Percentiles rank a stretch among this genome's conserved stretches.
These are phyloP conservation scores for Thunnus albacares DNA, from an alignment of 2,797 vertebrate genomes.

Conservation along the genomic window DNA sequence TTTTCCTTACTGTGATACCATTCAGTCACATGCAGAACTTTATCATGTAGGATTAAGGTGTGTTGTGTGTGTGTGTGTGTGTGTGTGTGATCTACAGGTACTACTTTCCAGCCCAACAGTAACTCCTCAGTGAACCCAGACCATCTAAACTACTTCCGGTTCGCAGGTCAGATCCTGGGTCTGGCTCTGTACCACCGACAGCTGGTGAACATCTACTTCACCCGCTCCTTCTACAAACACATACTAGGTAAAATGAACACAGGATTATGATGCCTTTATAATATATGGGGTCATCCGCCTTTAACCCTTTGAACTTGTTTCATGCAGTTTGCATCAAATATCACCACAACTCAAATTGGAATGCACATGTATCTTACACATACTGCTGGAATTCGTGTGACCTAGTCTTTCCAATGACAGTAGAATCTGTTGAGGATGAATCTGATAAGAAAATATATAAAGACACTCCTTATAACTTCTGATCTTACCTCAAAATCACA, in stretches of 20 bases:
- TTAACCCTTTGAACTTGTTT: not conserved
- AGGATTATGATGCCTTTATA: not conserved
- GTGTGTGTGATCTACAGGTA: slow-evolving; percentile 85
- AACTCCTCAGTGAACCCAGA: slow-evolving; percentile 99
- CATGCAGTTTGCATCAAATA: not conserved
- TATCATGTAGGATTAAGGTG: not conserved
- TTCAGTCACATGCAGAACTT: not conserved
- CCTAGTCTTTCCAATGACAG: not conserved
- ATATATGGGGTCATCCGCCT: not conserved
- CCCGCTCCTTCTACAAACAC: slow-evolving; percentile 99
- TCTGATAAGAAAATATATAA: not conserved
- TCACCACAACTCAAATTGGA: not conserved
- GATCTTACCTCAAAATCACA: no score
- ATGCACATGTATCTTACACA: not conserved
- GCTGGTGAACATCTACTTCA: slow-evolving; percentile 99
- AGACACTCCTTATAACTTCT: not conserved
- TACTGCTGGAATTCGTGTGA: not conserved
- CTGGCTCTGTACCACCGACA: slow-evolving; percentile 97
- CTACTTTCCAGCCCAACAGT: slow-evolving; percentile 99
- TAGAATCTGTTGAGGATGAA: not conserved
- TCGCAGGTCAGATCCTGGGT: slow-evolving; percentile 97
- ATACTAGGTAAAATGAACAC: slow-evolving; percentile 91
- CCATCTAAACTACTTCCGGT: slow-evolving; percentile 97
- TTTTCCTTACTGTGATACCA: not conserved
- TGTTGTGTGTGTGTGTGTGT: slow-evolving; percentile 8